Evolutionary conservation across 2,888 invertebrate genomes (phyloP), one percentile per base, ranked within the genome.

Genomic region (Ochropacha duplaris): DNA sequence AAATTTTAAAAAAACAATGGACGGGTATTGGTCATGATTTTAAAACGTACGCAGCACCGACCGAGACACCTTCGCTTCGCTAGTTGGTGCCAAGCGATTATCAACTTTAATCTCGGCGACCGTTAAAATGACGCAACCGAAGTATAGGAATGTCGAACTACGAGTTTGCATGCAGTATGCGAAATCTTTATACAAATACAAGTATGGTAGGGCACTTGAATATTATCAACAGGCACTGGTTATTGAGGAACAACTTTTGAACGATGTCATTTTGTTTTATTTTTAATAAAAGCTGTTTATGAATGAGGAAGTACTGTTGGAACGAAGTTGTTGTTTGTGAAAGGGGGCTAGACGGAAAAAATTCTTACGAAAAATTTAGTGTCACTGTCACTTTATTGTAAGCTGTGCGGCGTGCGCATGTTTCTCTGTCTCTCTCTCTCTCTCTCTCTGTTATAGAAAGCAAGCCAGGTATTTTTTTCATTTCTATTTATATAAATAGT

Each of bases 41-140:
- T 19, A 16, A 19, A 19, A 12, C 12, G 6, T 31, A 12, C 31
- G 31, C 31, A 5, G n/a, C 44, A 1, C 2, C 19, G 5, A 16
- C 2, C 19, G 5, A 39, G 39, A 16, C 19, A 44, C 44, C 44
- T 19, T 19, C 44, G 19, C 44, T 19, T 9, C 16, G 14, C 19
- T 9, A 19, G 2, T 4, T 19, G 2, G 19, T 6, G 19, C 44
- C 44, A 19, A 44, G 44, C 44, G 19, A 44, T 44, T 44, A 44
- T 44, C 6, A 3, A 44, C 44, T 19, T 19, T 44, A 44, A 6
- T 1, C 19, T 9, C 44, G 9, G 9, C n/a, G 44, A 44, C 73
- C 72, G 77, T 74, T 77, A 71, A 60, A 66, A 74, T 81, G 75
- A 79, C 78, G 79, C 78, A 77, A 81, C 66, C 58, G 54, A 64